Conservation (phyloP, 2,888 invertebrate genomes). For the Paralinhomoeus sp. region DNA sequence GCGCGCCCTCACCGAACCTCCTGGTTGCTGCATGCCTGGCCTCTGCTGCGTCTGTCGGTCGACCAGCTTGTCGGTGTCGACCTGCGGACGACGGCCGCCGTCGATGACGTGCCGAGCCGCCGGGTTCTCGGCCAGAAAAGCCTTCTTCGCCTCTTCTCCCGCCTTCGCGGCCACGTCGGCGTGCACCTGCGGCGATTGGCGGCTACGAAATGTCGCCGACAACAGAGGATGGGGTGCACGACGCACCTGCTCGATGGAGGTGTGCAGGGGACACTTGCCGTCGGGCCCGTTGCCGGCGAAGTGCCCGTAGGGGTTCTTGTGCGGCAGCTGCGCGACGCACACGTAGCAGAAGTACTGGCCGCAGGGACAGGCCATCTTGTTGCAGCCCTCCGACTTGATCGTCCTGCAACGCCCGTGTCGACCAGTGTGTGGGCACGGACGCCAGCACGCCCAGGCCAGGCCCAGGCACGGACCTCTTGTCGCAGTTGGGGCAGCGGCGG, state of each 20-base stretch:
- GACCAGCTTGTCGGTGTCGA: too few species aligned
- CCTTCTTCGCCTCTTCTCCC: not conserved
- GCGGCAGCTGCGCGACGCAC: conserved; percentile 27
- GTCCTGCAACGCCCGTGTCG: too few species aligned
- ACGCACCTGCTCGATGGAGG: not conserved
- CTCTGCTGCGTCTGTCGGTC: too few species aligned
- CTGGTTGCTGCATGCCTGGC: too few species aligned
- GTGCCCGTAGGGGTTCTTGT: conserved; percentile 1
- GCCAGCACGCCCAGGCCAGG: too few species aligned
- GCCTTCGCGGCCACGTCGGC: conserved; percentile 1
- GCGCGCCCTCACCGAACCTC: too few species aligned
- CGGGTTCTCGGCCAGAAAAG: not conserved
- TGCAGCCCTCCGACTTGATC: conserved; percentile 37
- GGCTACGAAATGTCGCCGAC: too few species aligned
- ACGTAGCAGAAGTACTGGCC: conserved; percentile 37
- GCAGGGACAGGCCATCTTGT: conserved; percentile 37
- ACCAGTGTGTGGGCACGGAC: too few species aligned
- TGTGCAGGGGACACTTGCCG: too few species aligned
- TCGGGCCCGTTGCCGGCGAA: not conserved
- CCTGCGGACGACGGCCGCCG: too few species aligned
- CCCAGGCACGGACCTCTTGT: not conserved
- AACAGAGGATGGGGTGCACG: too few species aligned
- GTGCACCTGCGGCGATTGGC: not conserved
- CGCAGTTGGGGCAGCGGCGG: conserved; percentile 5
- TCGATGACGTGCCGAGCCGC: too few species aligned